These are phyloP conservation scores for Carcina quercana DNA, from an alignment of 2,888 invertebrate genomes.

Conservation along the genomic window DNA sequence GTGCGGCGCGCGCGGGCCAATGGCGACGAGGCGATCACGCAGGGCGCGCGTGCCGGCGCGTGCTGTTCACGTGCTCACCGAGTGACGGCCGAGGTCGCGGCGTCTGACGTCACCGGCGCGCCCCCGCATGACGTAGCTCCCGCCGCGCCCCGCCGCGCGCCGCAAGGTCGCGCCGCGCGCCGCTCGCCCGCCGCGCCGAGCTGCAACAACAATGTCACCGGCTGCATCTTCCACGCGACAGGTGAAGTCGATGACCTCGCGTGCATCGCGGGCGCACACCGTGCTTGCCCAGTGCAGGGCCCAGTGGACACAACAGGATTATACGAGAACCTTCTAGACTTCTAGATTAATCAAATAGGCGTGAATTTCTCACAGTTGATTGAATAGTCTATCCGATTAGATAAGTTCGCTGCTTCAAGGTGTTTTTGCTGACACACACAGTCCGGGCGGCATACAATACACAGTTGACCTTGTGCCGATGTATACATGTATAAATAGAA, in stretches of 20 bases:
- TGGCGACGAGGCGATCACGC: slow-evolving; percentile 78
- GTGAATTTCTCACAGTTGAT: too few species aligned
- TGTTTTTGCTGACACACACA: too few species aligned
- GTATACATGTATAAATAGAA: too few species aligned
- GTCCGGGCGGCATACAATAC: too few species aligned
- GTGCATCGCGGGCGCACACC: not conserved
- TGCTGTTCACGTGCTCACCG: slow-evolving; percentile 90
- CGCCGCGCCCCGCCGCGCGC: not conserved
- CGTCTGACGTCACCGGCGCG: slow-evolving; percentile 75
- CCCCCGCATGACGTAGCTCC: slow-evolving; percentile 70
- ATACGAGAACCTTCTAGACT: too few species aligned
- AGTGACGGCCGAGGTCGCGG: slow-evolving; percentile 77
- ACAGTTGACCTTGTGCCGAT: too few species aligned
- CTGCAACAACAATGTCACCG: slow-evolving; percentile 7
- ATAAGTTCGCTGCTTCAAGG: too few species aligned
- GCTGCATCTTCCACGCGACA: not conserved
- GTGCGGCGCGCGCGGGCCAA: slow-evolving; percentile 83
- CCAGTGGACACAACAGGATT: too few species aligned
- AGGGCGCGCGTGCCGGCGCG: slow-evolving; percentile 83
- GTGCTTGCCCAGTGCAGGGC: not conserved
- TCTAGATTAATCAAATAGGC: too few species aligned
- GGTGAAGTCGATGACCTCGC: slow-evolving; percentile 7
- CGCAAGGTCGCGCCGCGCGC: slow-evolving; percentile 44
- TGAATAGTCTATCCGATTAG: too few species aligned
- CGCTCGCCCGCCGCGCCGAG: slow-evolving; percentile 32